Base-by-base conservation (phyloP, 2,888 invertebrate genomes). In the Lasiommata megera region DNA sequence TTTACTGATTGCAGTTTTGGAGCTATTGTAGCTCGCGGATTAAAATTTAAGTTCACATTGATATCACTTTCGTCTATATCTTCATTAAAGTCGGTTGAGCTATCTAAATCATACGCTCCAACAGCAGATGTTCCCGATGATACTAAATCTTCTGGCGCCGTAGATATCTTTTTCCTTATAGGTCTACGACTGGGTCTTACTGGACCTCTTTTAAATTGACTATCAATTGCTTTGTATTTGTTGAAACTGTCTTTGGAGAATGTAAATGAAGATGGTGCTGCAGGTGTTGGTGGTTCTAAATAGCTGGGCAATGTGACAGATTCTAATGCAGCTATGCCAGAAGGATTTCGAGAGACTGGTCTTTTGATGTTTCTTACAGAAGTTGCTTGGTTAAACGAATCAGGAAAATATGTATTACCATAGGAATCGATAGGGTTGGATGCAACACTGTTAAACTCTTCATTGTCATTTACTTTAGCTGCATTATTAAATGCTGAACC, bases 271-370 rank as follows among this genome's bases (percentile, higher is more conserved):
- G 82, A 73, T 17, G 84, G 73, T 0, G 84, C 82, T 7, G 84
- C 80, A 28, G 85, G 90, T 1, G 83, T 87, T 0, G 91, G 91
- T 5, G 91, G 91, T 68, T 91, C 91, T 58, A 91, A 74, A 60
- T 80, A 91, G 63, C 91, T 91, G 2, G 91, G 91, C 41, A 91
- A 67, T 0, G 88, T 87, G 3, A 77, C 75, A 1, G 81, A 76
- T 60, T 87, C 88, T 63, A 78, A 76, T 43, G 69, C 75, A 8
- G 69, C 60, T 5, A 69, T 66, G 34, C 64, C 63, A 5, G 52
- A 46, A 6, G 69, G 69, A 59, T 63, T 69, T 11, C 70, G 62
- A 12, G 75, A 63, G 7, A 71, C 64, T 16, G 86, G 88, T 60
- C 86, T 76, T 67, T 87, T 85, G 0, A 88, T 67, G 58, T 84